Percentiles rank a stretch among this genome's conserved stretches.
These are phyloP conservation scores for Cyclophora albipunctata DNA, from an alignment of 2,888 invertebrate genomes.

Conservation along the genomic window DNA sequence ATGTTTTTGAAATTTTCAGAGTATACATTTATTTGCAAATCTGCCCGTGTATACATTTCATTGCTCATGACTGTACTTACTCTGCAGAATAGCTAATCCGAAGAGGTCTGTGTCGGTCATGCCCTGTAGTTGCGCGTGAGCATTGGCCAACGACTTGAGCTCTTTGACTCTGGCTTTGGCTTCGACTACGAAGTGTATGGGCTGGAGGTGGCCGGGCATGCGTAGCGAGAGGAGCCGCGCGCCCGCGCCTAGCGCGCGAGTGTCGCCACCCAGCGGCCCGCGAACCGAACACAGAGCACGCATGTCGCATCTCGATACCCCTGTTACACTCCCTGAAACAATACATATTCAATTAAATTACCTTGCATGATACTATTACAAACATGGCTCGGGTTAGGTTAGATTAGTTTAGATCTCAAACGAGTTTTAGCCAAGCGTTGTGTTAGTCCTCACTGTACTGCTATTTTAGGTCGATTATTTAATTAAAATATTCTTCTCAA, in stretches of 20 bases:
- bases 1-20: too few relatives aligned
- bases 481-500: too few relatives aligned
- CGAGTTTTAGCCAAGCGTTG: too few relatives aligned
- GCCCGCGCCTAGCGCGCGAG: slow-evolving; percentile 78
- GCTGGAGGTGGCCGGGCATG: slow-evolving; percentile 73
- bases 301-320: slow-evolving; percentile 78
- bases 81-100: slow-evolving; percentile 88
- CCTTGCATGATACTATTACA: too few relatives aligned
- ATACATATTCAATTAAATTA: slow-evolving; percentile 5
- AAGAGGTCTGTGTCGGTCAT: slow-evolving; percentile 90
- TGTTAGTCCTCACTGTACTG: too few relatives aligned
- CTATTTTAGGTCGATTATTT: too few relatives aligned
- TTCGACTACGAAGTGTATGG: slow-evolving; percentile 77
- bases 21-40: too few relatives aligned
- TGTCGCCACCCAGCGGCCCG: slow-evolving; percentile 87
- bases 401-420: too few relatives aligned
- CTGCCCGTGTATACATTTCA: too few relatives aligned
- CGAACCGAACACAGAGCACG: slow-evolving; percentile 88
- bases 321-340: slow-evolving; percentile 65
- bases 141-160: slow-evolving; percentile 86
- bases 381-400: too few relatives aligned
- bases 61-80: too few relatives aligned
- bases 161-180: slow-evolving; percentile 90
- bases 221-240: slow-evolving; percentile 80
- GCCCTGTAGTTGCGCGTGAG: slow-evolving; percentile 86